Base-by-base conservation (phyloP, 1,140 invertebrate species). In the Drusus annulatus region DNA sequence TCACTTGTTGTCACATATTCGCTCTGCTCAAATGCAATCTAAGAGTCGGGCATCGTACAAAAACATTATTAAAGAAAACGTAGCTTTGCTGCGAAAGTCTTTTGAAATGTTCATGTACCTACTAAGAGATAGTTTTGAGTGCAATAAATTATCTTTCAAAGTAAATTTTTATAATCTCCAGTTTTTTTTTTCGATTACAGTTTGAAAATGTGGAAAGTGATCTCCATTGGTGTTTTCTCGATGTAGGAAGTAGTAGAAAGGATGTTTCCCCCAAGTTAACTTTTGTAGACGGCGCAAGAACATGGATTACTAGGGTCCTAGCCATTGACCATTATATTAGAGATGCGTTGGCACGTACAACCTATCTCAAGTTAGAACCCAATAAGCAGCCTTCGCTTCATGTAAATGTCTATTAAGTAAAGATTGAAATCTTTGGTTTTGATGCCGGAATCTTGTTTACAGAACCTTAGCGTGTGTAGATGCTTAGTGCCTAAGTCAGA, bases 381-480 rank as follows among this genome's bases (percentile, higher is more conserved):
- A 74, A 74, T 52, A 13, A 16, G 21, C 23, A 17, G 50, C 51
- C 51, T 74, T 74, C 69, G 52, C 69, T 74, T 56, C 31, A 74
- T 74, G 69, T 74, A 74, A 74, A 74, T 74, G 69, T 74, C 69
- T 74, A 74, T 74, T 74, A 74, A 74, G 23, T 25, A 36, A 69
- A 69, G 69, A 74, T 74, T 74, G 69, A 74, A 74, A 74, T 74
- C 69, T 74, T 74, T 54, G 69, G 69, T 54, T 54, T 74, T 56
- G 69, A 74, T 74, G 69, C 54, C 54, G 17, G 54, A 74, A 74
- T 21, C 69, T 74, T 74, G 52, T 74, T 74, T 74, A 28, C 69
- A 2, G 36, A 74, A 54, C 15, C 50, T 74, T 25, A 56, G 28
- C 50, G 69, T 54, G 21, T 74, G 52, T 52, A 21, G 25, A 45